These are phyloP conservation scores for Cantharis lateralis DNA, from an alignment of 2,888 invertebrate genomes.

Conservation along the genomic window DNA sequence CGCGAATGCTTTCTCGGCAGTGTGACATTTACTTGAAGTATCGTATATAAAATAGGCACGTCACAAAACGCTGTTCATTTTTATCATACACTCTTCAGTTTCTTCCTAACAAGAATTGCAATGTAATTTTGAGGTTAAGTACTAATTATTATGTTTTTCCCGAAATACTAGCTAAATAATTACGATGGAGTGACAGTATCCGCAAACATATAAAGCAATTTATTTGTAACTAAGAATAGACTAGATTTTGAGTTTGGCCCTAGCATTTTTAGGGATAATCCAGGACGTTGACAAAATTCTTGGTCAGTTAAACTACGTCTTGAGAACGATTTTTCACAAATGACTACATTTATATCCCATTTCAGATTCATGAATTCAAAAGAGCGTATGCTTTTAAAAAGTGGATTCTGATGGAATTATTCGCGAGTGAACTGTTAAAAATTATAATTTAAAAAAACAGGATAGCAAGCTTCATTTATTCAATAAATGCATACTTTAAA, in stretches of 20 bases:
- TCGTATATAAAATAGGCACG: background rate
- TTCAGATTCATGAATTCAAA: slow-evolving; percentile 34
- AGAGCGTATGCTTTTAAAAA: slow-evolving; percentile 31
- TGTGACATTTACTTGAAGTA: background rate
- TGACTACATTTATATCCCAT: slow-evolving; percentile 35
- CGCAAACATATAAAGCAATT: slow-evolving; percentile 5
- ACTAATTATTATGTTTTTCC: background rate
- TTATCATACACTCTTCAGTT: background rate
- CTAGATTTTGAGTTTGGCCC: slow-evolving; percentile 6
- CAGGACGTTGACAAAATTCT: slow-evolving; percentile 36
- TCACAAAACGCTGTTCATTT: background rate
- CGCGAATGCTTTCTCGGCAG: slow-evolving; percentile 10
- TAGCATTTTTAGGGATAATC: slow-evolving; percentile 31
- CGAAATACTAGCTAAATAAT: background rate
- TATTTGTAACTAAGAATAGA: slow-evolving; percentile 11
- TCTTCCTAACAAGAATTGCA: background rate
- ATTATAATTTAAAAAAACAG: background rate
- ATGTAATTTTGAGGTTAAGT: background rate
- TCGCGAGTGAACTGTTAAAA: background rate
- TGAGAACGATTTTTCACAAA: slow-evolving; percentile 37
- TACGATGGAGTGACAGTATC: background rate
- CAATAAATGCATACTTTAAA: background rate
- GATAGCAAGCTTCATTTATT: background rate
- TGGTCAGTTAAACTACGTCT: slow-evolving; percentile 34
- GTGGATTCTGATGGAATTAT: slow-evolving; percentile 10